A percentile compares a stretch with the other conserved stretches of the same genome.
Evolutionary conservation across 2,113 vertebrate genomes (phyloP).

Genomic region (Anolis sagrei): DNA sequence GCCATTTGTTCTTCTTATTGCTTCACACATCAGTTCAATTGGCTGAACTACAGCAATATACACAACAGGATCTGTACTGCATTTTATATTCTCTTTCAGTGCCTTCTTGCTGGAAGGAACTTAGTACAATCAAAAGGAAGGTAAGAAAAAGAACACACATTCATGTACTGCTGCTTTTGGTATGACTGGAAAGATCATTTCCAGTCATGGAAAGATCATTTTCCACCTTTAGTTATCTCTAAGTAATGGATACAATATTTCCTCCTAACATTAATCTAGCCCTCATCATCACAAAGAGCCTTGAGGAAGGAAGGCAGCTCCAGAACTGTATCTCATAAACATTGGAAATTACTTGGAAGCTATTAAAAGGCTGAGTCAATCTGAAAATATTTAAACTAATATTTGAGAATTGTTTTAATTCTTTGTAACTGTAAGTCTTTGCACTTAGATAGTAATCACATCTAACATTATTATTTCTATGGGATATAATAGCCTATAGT

Average conservation of each 20-base stretch:
- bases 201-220: not conserved
- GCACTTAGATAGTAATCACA: constrained; percentile 33
- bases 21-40: not conserved
- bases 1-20: not conserved
- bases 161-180: constrained; percentile 6
- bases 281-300: constrained; percentile 22
- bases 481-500: constrained; percentile 23
- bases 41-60: not conserved
- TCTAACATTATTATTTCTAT: constrained; percentile 16
- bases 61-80: not conserved
- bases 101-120: constrained; percentile 2
- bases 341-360: constrained; percentile 16
- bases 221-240: not conserved
- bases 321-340: constrained; percentile 23
- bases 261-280: not conserved
- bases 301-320: constrained; percentile 12
- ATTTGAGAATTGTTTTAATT: not conserved
- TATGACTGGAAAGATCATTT: not conserved
- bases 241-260: not conserved
- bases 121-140: not conserved
- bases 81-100: not conserved
- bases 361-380: constrained; percentile 4
- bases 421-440: not conserved
- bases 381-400: not conserved
- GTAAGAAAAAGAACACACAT: not conserved